Evolutionary conservation across 2,113 vertebrate genomes (phyloP).

Genomic region (Tonatia bakeri): DNA sequence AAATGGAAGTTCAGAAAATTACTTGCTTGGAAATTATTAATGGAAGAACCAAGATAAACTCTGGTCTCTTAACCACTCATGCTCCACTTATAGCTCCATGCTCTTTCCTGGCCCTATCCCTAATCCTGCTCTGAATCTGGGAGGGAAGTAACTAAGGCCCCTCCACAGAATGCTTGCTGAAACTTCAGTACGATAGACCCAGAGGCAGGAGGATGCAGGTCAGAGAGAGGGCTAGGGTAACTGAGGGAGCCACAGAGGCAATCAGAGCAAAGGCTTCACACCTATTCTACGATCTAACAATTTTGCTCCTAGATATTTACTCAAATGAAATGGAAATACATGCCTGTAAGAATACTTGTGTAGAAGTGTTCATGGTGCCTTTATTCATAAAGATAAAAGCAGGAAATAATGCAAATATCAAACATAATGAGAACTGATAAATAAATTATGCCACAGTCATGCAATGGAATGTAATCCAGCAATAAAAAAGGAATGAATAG

Average conservation of each 20-base stretch:
- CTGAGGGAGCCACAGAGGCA: background rate
- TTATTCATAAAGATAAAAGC: background rate
- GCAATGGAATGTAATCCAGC: background rate
- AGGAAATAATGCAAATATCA: background rate
- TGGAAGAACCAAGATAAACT: conserved; percentile 15
- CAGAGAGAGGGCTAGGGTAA: background rate
- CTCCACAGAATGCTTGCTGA: background rate
- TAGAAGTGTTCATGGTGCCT: background rate
- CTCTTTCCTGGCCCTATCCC: background rate
- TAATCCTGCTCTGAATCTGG: background rate
- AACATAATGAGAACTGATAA: background rate
- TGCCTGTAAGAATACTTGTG: background rate
- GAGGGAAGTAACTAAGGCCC: background rate
- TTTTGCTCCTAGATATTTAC: background rate
- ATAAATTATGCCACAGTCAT: background rate
- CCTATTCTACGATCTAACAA: background rate
- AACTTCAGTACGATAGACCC: background rate
- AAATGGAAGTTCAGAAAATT: background rate
- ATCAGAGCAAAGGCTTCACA: conserved; percentile 3
- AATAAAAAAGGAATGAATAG: conserved; percentile 26
- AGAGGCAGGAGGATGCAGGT: background rate
- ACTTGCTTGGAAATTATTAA: conserved; percentile 30
- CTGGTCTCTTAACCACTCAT: background rate
- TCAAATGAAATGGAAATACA: conserved; percentile 4
- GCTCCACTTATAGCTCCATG: background rate